Conservation (phyloP, 2,797 vertebrate species). For the Xenopus petersii region DNA sequence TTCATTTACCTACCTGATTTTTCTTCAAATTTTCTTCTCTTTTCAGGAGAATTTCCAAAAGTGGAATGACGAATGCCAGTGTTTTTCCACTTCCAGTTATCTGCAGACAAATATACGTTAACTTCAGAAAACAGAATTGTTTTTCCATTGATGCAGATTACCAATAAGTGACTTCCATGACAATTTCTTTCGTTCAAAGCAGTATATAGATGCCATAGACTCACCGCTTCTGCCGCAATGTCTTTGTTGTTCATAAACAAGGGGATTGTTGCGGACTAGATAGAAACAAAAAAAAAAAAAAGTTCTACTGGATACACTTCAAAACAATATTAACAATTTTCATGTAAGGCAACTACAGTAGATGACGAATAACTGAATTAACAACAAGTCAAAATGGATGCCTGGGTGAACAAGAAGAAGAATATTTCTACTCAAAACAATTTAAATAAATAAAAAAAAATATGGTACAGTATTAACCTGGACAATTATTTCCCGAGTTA, state of each 20-base stretch:
- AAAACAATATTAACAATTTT: too few relatives aligned
- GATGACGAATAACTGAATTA: too few relatives aligned
- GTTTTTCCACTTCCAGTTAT: constrained; percentile 97
- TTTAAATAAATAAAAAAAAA: too few relatives aligned
- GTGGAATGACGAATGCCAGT: constrained; percentile 89
- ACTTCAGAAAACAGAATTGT: too few relatives aligned
- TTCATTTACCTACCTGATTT: constrained; percentile 74
- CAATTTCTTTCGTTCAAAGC: neutral
- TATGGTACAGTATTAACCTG: too few relatives aligned
- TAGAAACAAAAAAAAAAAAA: constrained; percentile 1
- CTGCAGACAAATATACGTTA: constrained; percentile 56
- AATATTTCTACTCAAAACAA: too few relatives aligned
- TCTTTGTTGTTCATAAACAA: constrained; percentile 95
- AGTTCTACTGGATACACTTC: neutral
- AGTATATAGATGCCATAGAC: constrained; percentile 50
- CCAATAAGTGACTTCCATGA: too few relatives aligned
- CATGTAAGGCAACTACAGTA: too few relatives aligned
- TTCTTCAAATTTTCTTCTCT: constrained; percentile 89
- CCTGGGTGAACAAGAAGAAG: too few relatives aligned
- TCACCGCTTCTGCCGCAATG: constrained; percentile 91
- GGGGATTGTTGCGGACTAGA: constrained; percentile 87
- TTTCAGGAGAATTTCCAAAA: constrained; percentile 85
- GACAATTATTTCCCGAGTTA: too few relatives aligned
- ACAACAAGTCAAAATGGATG: too few relatives aligned
- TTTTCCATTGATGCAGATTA: neutral